phyloP scores from a whole-genome alignment of 2,113 vertebrate genomes.

The Uria aalge region DNA sequence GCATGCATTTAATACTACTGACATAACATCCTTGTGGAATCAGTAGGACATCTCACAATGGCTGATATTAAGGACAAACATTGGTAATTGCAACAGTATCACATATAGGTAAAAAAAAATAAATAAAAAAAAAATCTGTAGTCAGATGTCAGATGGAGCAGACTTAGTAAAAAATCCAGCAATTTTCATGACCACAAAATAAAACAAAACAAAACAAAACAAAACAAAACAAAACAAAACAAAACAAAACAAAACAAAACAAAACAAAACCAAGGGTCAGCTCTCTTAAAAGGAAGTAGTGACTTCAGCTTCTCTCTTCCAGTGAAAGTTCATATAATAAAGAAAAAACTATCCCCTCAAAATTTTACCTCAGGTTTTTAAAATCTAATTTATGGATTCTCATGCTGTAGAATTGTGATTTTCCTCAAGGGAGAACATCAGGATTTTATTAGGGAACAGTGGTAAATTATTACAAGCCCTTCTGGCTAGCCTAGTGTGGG shows the following conservation, averaged over 20 bases:
- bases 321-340: neutral
- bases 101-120: neutral
- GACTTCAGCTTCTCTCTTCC: neutral
- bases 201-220: neutral
- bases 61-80: neutral
- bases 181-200: neutral
- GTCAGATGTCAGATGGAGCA: neutral
- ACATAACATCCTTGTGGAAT: neutral
- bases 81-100: neutral
- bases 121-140: neutral
- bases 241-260: no score
- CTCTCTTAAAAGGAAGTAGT: neutral
- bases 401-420: neutral
- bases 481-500: neutral
- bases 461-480: neutral
- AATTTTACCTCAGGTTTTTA: conserved; percentile 4
- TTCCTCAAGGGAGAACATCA: neutral
- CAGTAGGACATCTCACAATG: neutral
- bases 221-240: accelerated
- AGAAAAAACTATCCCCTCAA: neutral
- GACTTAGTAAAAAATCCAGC: neutral
- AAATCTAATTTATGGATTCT: neutral
- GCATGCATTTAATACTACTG: neutral
- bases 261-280: accelerated
- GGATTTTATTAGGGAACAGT: conserved; percentile 4